These are phyloP conservation scores for Epirrita christyi DNA, from an alignment of 2,888 invertebrate genomes.

Conservation along the genomic window DNA sequence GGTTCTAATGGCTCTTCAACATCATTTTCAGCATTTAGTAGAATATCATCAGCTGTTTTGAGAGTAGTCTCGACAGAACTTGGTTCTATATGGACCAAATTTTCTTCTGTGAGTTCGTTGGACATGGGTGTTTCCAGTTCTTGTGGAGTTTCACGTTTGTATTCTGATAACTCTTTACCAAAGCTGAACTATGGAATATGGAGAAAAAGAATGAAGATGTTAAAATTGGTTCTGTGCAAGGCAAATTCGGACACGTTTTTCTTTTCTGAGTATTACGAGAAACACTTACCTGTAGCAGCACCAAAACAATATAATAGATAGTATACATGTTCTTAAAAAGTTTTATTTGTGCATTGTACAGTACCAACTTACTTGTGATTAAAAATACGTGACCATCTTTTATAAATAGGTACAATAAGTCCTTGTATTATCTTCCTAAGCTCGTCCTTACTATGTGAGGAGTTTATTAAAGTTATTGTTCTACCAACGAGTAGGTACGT, in stretches of 20 bases:
- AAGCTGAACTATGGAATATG: conserved; percentile 9
- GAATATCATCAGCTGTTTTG: neutral
- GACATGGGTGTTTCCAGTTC: neutral
- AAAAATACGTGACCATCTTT: conserved; percentile 36
- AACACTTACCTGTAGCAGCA: conserved; percentile 20
- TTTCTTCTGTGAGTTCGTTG: neutral
- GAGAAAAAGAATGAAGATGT: too few relatives aligned
- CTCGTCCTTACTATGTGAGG: conserved; percentile 1
- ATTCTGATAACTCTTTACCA: neutral
- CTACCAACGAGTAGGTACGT: neutral
- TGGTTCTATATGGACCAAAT: neutral
- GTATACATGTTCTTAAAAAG: conserved; percentile 7
- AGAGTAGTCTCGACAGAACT: neutral
- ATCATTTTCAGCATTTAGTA: neutral
- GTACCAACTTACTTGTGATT: conserved; percentile 12
- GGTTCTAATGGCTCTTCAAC: neutral
- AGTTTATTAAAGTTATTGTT: neutral
- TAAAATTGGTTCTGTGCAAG: too few relatives aligned
- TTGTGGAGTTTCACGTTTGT: neutral
- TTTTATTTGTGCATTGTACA: conserved; percentile 8
- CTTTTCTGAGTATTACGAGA: too few relatives aligned
- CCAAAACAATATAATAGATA: conserved; percentile 10
- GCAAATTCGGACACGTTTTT: too few relatives aligned
- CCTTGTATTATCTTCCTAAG: conserved; percentile 6
- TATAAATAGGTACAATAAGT: conserved; percentile 12